Evolutionary conservation across 2,797 vertebrate species (phyloP), one percentile per base, ranked within the genome.

Genomic region (Scolopax bukidnonensis): DNA sequence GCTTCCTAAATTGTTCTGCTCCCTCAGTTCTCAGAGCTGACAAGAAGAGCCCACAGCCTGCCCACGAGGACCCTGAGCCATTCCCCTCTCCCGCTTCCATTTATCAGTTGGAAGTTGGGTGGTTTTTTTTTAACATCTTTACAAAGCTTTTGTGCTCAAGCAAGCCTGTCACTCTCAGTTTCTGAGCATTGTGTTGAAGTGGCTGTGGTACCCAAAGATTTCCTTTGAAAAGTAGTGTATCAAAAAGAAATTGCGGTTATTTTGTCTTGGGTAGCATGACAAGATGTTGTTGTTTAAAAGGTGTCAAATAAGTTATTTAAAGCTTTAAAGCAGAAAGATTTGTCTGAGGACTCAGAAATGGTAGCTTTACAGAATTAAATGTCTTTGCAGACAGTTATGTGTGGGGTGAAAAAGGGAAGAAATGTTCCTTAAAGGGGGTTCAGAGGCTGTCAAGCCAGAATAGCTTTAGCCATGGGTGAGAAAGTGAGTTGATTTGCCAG

Each of bases 1-100:
- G 12, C 19, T 69, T 80, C 68, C 56, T 51, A 32, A 96, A 79
- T 84, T 83, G 85, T 94, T 93, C 78, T 74, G 73, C 70, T 88
- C 1, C 0, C 40, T 93, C 45, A 59, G 4, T 86, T 86, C 51
- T 84, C 78, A 6, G 9, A 70, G 21, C 61, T 90, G 89, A 68
- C 89, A 65, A 25, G 88, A 73, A 23, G 65, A 88, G 77, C 70
- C 68, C 50, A n/a, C 73, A 86, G 96, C 74, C 78, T 87, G 65
- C 79, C 92, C 1, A 0, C 4, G 0, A 54, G 87, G 68, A 51
- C 77, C 75, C 28, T 0, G 1, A 84, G 63, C 70, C 48, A 8
- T 90, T 96, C 68, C 53, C 32, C 20, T 48, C 60, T 89, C 61
- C 81, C 0, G 13, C 83, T 89, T 47, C n/a, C 47, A 17, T 73